Conservation (phyloP, 2,888 invertebrate genomes). For the Chrysodeixis includens region DNA sequence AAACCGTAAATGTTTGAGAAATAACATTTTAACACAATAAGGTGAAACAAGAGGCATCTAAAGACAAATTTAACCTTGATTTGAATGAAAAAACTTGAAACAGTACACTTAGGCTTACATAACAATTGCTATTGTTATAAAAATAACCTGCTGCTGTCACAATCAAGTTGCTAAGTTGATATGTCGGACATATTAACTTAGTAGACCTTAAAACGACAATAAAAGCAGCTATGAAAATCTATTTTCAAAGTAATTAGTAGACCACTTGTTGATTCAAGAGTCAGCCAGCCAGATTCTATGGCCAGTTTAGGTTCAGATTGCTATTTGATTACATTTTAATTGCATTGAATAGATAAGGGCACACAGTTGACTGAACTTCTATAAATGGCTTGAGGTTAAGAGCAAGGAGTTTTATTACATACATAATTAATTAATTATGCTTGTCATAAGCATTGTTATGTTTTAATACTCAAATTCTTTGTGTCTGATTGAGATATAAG, state of each 20-base stretch:
- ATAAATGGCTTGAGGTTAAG: constrained; percentile 1
- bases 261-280: no score
- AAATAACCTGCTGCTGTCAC: constrained; percentile 13
- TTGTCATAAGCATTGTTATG: neutral
- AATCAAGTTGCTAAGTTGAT: neutral
- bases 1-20: neutral
- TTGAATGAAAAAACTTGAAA: constrained; percentile 7
- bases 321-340: neutral
- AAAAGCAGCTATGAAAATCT: no score
- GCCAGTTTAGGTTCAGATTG: neutral
- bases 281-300: neutral
- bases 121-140: constrained; percentile 24
- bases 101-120: constrained; percentile 8
- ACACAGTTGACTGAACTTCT: neutral
- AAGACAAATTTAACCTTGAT: constrained; percentile 30
- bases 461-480: neutral
- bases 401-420: neutral
- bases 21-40: neutral
- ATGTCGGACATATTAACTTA: neutral
- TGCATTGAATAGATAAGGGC: neutral
- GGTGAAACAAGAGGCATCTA: constrained; percentile 8
- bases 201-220: no score
- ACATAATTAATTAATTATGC: neutral
- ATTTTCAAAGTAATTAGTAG: no score
- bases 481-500: neutral